Evolutionary conservation across 2,113 vertebrate species (phyloP), one percentile per base, ranked within the genome.

Genomic region (Tympanuchus pallidicinctus): DNA sequence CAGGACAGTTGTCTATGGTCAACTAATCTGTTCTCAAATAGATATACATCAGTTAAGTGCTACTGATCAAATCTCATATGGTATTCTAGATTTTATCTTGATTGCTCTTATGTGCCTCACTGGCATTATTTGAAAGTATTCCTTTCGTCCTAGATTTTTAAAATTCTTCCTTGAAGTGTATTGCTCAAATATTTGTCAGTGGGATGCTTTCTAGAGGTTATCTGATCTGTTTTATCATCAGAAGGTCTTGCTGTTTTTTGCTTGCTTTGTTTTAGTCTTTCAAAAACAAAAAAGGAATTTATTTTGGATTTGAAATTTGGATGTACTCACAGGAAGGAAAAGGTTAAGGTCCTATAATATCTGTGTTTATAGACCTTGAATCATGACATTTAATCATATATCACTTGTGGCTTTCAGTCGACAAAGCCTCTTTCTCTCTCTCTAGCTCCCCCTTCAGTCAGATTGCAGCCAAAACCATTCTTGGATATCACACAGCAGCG

Each of bases 381-480:
- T 63, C 30, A 30, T 8, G n/a, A 32, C 15, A 28, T 20, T 8
- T 50, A 71, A 75, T 54, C 6, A 22, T 19, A 13, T 34, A 22
- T 3, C 32, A 10, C 0, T 0, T 38, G 8, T 43, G 30, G 24
- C 17, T 60, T 85, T 79, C 43, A 82, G 48, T 38, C 7, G 75
- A 19, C 19, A 82, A 71, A 38, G 5, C 11, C 48, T 75, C 32
- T 87, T 82, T 10, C 9, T 47, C 11, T 80, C 32, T 85, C 47
- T 85, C 17, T 10, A 50, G 13, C 14, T 4, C 65, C 7, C 34
- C 75, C 17, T 84, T 79, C 17, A 69, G 25, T 25, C 34, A 45
- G 19, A 67, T 17, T 72, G 15, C 9, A 73, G 13, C 5, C 60
- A 10, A 59, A 79, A 40, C 14, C 2, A 6, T 47, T 75, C 34